Percentiles rank a stretch among this genome's conserved stretches.
phyloP scores from a whole-genome alignment of 2,888 invertebrate species.

The Adineta ricciae region DNA sequence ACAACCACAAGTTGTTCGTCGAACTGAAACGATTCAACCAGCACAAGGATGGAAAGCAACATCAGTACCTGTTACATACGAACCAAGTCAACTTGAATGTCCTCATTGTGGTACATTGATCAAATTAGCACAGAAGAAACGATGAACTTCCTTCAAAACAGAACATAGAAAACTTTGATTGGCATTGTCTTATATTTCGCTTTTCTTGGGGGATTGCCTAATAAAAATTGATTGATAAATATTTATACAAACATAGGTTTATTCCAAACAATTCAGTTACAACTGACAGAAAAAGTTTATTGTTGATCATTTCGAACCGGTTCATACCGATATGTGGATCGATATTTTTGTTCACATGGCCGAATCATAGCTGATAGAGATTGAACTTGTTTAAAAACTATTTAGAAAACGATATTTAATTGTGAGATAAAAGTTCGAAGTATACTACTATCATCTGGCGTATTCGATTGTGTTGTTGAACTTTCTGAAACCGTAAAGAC shows the following conservation, averaged over 20 bases:
- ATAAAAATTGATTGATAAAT: not conserved
- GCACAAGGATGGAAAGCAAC: not conserved
- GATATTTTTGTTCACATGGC: not conserved
- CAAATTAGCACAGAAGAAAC: not conserved
- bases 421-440: not conserved
- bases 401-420: not conserved
- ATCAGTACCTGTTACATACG: not conserved
- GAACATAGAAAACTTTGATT: not conserved
- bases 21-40: not conserved
- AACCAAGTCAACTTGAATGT: conserved; percentile 17
- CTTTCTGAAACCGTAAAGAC: not conserved
- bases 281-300: not conserved
- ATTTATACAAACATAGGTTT: not conserved
- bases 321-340: not conserved
- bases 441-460: not conserved
- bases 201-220: not conserved
- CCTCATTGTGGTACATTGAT: conserved; percentile 4
- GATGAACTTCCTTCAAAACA: not conserved
- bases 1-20: not conserved
- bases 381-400: not conserved
- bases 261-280: not conserved
- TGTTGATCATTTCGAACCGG: not conserved
- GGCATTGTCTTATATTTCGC: not conserved
- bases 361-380: not conserved
- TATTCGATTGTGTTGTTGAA: not conserved